phyloP scores from a whole-genome alignment of 2,113 vertebrate species.

The Phyllostomus discolor region DNA sequence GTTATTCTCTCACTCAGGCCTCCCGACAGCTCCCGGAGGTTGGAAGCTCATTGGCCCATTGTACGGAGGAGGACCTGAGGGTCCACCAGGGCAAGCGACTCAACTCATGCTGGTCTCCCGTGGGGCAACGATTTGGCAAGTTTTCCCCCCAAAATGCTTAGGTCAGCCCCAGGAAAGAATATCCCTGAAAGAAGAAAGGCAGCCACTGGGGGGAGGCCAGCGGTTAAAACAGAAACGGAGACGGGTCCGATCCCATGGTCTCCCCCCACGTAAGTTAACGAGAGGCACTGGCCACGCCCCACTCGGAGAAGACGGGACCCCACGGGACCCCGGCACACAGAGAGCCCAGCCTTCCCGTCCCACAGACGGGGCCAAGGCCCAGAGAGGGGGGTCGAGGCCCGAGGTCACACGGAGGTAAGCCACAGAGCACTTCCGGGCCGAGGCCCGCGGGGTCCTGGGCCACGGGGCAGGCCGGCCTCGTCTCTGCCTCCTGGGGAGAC shows the following conservation, averaged over 20 bases:
- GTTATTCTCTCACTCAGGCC: rapidly evolving
- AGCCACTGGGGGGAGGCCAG: background rate
- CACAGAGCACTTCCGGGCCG: background rate
- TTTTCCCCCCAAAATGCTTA: background rate
- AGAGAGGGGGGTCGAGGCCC: background rate
- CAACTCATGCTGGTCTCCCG: background rate
- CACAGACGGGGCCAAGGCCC: background rate
- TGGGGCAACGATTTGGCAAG: background rate
- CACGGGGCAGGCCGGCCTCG: background rate
- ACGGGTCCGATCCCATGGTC: rapidly evolving
- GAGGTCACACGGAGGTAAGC: background rate
- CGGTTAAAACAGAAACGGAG: background rate
- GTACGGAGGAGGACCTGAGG: background rate
- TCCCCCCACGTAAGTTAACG: background rate
- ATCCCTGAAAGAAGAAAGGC: background rate
- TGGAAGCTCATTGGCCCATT: background rate
- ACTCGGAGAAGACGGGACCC: rapidly evolving
- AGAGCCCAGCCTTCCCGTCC: background rate
- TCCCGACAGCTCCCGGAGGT: rapidly evolving
- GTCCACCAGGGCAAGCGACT: no score
- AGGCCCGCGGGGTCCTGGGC: rapidly evolving
- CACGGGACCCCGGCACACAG: rapidly evolving
- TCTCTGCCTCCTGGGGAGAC: background rate
- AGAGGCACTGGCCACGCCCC: background rate
- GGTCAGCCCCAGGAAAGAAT: background rate